Conservation (phyloP, 2,113 vertebrate genomes). For the Callocephalon fimbriatum region DNA sequence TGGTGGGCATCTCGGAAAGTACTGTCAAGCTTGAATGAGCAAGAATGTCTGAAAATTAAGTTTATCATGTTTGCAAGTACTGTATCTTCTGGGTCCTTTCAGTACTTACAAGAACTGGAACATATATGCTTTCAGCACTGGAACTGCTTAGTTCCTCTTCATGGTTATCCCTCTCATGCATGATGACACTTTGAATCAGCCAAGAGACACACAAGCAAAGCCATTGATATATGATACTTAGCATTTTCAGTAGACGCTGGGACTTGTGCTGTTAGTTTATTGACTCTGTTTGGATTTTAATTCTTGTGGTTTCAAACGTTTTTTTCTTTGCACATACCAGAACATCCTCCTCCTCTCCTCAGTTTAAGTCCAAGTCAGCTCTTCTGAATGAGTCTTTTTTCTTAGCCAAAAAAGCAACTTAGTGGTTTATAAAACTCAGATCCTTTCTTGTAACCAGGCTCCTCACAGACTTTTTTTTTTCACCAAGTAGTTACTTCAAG, state of each 20-base stretch:
- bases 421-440: conserved; percentile 44
- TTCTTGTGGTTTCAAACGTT: conserved; percentile 61
- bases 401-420: conserved; percentile 35
- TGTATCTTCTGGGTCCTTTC: background rate
- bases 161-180: background rate
- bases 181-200: background rate
- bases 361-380: background rate
- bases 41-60: background rate
- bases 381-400: conserved; percentile 18
- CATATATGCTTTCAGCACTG: background rate
- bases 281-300: conserved; percentile 59
- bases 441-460: conserved; percentile 33
- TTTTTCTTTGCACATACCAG: conserved; percentile 48
- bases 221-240: background rate
- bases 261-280: conserved; percentile 32
- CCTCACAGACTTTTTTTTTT: background rate
- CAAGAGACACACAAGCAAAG: background rate
- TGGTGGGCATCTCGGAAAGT: background rate
- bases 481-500: background rate
- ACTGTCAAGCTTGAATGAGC: background rate
- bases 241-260: conserved; percentile 29
- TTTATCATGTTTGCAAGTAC: background rate
- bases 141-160: background rate
- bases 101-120: background rate
- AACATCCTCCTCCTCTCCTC: conserved; percentile 7